Base-by-base conservation (phyloP, 1,140 invertebrate genomes). In the Dreissena rostriformis region DNA sequence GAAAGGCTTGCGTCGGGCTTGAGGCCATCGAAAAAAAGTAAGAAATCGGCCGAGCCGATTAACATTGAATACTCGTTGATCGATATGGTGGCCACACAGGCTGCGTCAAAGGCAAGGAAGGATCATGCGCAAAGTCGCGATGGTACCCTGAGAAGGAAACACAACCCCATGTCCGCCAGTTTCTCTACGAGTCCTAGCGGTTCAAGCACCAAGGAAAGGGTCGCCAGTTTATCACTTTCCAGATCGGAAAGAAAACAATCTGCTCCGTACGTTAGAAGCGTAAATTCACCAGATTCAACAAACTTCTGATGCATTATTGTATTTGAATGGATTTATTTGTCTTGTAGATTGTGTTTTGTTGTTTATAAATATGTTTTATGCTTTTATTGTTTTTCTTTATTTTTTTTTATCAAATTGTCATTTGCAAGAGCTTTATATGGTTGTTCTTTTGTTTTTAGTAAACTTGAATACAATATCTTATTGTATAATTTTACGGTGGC, bases 11-110 rank as follows among this genome's bases (percentile, higher is more conserved):
- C 73, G 17, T 67, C 68, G 1, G 80, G 49, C 61, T 26, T 82
- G n/a, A 74, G 74, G 15, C 66, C 73, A 53, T 15, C 76, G 63
- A 73, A 88, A 74, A 84, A 82, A 65, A 55, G 26, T 39, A 84
- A 87, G 15, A 88, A 77, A 81, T 82, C 77, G 49, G 83, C 85
- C 17, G 85, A 86, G 73, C 75, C 85, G 12, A 53, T 73, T n/a
- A 77, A 85, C 39, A 91, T 91, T 19, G 90, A 91, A 66, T 93
- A 93, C 84, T 90, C 92, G 4, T 85, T 88, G 73, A 93, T 93
- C 55, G 92, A 93, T 77, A 90, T 92, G 89, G 86, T 89, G 4
- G 91, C 91, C 15, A 93, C 92, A 17, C 80, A 75, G 19, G 91
- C 91, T 17, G 89, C 90, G 14, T 86, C 89, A 49, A 86, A 86